Conservation (phyloP, 2,797 vertebrate species). For the Aulostomus chinensis region DNA sequence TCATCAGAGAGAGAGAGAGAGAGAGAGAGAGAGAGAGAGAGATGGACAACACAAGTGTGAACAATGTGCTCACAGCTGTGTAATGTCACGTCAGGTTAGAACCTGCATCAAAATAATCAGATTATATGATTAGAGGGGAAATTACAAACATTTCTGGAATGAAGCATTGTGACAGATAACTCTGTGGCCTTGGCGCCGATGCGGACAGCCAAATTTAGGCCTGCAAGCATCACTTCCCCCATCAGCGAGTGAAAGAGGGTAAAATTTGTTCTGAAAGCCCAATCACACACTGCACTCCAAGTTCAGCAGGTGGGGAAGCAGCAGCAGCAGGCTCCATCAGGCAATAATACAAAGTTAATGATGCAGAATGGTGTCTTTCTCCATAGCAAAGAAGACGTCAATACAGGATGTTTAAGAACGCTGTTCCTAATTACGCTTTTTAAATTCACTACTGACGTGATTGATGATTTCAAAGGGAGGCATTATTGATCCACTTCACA, state of each 20-base stretch:
- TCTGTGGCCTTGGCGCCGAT: conserved; percentile 27
- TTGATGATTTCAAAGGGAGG: conserved; percentile 84
- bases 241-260: conserved; percentile 64
- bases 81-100: conserved; percentile 44
- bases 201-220: conserved; percentile 57
- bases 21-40: conserved; percentile 47
- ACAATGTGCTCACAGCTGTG: conserved; percentile 24
- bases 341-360: conserved; percentile 87
- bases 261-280: conserved; percentile 77
- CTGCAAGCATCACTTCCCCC: conserved; percentile 65
- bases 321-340: conserved; percentile 79
- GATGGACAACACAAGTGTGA: conserved; percentile 26
- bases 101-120: conserved; percentile 42
- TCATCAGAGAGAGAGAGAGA: conserved; percentile 56
- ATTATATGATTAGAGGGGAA: conserved; percentile 30
- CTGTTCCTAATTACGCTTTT: conserved; percentile 84
- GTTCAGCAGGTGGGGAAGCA: conserved; percentile 79
- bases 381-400: conserved; percentile 79
- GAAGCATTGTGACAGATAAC: conserved; percentile 22
- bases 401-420: conserved; percentile 84
- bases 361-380: conserved; percentile 84
- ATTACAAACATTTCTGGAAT: conserved; percentile 39
- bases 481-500: conserved; percentile 85
- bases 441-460: conserved; percentile 81
- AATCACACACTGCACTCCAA: conserved; percentile 73